Evolutionary conservation across 2,113 vertebrate genomes (phyloP).

Genomic region (Dendrocopos noguchii): DNA sequence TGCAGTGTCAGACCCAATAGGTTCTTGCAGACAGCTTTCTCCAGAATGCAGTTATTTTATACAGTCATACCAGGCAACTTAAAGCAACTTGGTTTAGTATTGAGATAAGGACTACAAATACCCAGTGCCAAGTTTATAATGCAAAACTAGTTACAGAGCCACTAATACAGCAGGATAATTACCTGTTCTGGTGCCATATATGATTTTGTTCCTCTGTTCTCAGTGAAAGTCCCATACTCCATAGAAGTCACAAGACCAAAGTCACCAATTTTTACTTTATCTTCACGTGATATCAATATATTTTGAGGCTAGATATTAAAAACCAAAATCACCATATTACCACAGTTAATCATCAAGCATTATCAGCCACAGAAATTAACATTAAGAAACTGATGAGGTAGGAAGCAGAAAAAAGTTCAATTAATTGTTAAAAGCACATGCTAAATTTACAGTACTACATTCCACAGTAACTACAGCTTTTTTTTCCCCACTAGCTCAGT

Average conservation of each 20-base stretch:
- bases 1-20: rapidly evolving
- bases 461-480: not conserved
- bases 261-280: constrained; percentile 88
- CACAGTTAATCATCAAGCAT: not conserved
- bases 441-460: not conserved
- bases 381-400: not conserved
- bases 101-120: not conserved
- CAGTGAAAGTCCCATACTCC: constrained; percentile 61
- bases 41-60: not conserved
- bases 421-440: not conserved
- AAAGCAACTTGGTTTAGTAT: not conserved
- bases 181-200: constrained; percentile 84
- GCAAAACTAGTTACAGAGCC: not conserved
- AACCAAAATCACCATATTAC: not conserved
- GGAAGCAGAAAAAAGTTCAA: not conserved
- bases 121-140: not conserved
- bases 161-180: not conserved
- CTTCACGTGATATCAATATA: constrained; percentile 81
- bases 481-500: not conserved
- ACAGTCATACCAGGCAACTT: not conserved
- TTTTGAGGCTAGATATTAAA: constrained; percentile 80
- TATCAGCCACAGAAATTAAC: not conserved
- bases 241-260: constrained; percentile 85
- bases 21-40: not conserved
- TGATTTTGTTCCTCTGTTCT: constrained; percentile 8